Base-by-base conservation (phyloP, 2,797 vertebrate species). In the Diceros bicornis region DNA sequence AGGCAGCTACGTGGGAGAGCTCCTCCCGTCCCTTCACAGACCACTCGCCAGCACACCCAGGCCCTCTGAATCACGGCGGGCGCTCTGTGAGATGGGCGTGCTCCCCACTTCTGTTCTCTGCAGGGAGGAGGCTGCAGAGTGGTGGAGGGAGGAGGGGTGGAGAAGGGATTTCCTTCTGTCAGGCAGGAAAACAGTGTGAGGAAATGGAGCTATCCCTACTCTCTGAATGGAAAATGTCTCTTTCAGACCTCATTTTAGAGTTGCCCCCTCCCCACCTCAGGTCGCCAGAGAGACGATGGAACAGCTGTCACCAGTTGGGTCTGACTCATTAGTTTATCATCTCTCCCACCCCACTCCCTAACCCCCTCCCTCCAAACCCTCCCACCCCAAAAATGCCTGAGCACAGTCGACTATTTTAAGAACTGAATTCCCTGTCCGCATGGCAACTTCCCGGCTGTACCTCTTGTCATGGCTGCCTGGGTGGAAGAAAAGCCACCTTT, bases 321-420 rank as follows among this genome's bases (percentile, higher is more conserved):
- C 83, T 97, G 97, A 96, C 95, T 92, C 79, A 96, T 88, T 89
- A 4, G 64, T 92, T 98, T 89, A 97, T 98, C 9, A 1, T 97
- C 97, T 97, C 96, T 95, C 96, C 32, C 8, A 94, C 77, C 84
- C 94, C 90, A 97, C 71, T 89, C 94, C 12, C 23, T 37, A 93
- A 10, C 68, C 64, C 92, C 18, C 50, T 94, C 84, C 93, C 75
- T 86, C 77, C 64, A 50, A 94, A 85, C 72, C 96, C 41, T 34
- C 97, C 97, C 47, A 0, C 87, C 98, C 20, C 0, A 34, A 97
- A 95, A 97, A 98, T 97, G 98, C 95, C 85, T 97, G 95, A 98
- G 93, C 97, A 93, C 97, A 92, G 92, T 94, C 89, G 95, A 93
- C 98, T 99, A 98, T 99, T 99, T 99, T 99, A 98, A 98, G 98